These are phyloP conservation scores for Eristalinus aeneus DNA, from an alignment of 2,888 invertebrate species.

Conservation along the genomic window DNA sequence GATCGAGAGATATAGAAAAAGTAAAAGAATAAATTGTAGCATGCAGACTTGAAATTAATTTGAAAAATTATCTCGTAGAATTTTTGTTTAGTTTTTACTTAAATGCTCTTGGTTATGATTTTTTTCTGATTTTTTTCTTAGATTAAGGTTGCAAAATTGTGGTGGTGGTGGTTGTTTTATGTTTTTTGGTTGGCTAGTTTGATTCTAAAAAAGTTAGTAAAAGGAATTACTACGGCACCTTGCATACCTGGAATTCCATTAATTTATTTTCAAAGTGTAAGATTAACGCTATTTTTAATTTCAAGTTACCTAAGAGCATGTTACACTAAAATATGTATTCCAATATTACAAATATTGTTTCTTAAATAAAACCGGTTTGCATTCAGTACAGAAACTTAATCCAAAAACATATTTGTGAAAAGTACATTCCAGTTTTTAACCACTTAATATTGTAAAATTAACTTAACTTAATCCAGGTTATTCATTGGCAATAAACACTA, in stretches of 20 bases:
- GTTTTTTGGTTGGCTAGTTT: slow-evolving; percentile 77
- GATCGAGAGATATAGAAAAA: not conserved
- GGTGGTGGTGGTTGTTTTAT: slow-evolving; percentile 68
- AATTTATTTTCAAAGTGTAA: no score
- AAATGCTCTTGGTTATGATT: slow-evolving; percentile 60
- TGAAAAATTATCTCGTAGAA: slow-evolving; percentile 18
- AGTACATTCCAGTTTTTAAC: no score
- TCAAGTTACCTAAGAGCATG: no score
- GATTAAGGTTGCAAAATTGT: slow-evolving; percentile 71
- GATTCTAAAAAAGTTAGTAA: slow-evolving; percentile 81
- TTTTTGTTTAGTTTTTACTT: slow-evolving; percentile 46
- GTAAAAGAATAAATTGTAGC: not conserved
- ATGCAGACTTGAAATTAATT: slow-evolving; percentile 33
- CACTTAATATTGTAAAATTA: no score
- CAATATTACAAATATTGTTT: no score
- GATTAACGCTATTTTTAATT: no score
- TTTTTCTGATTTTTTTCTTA: slow-evolving; percentile 50
- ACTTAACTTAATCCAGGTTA: no score
- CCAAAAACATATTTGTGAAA: no score
- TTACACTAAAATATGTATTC: no score
- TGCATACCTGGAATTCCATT: slow-evolving; percentile 98
- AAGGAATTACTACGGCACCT: slow-evolving; percentile 83
- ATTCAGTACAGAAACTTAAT: no score
- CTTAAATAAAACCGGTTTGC: no score
- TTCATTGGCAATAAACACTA: no score